Evolutionary conservation across 2,888 invertebrate species (phyloP).

Genomic region (Epiblema foenella): DNA sequence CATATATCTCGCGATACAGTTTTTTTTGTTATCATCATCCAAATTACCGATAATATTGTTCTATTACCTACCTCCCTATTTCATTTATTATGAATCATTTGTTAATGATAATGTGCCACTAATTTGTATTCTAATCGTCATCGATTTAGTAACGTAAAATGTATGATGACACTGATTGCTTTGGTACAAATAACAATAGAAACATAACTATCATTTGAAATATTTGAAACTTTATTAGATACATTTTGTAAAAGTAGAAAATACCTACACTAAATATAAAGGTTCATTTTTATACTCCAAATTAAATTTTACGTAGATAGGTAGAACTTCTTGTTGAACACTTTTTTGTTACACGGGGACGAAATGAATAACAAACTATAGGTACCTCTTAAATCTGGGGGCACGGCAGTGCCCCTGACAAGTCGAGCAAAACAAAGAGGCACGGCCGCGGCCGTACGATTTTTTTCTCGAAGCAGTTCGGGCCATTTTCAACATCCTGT

Average conservation of each 20-base stretch:
- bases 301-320: not conserved
- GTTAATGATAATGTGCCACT: not conserved
- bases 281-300: too few relatives aligned
- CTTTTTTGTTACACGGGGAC: not conserved
- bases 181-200: not conserved
- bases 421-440: too few relatives aligned
- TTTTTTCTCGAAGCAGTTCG: too few relatives aligned
- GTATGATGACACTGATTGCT: conserved; percentile 13
- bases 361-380: not conserved
- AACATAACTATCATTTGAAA: not conserved
- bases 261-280: too few relatives aligned
- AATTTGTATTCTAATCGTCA: not conserved
- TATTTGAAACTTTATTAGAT: too few relatives aligned
- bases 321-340: not conserved
- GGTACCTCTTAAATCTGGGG: too few relatives aligned
- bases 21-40: not conserved
- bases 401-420: too few relatives aligned
- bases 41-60: not conserved
- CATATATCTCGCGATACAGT: not conserved
- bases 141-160: conserved; percentile 12
- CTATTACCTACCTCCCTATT: not conserved
- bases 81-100: conserved; percentile 3
- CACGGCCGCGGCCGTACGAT: too few relatives aligned
- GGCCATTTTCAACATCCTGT: too few relatives aligned
- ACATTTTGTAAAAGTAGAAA: too few relatives aligned